Evolutionary conservation across 1,140 invertebrate species (phyloP), one percentile per base, ranked within the genome.

Genomic region (Tetraneura akinire): DNA sequence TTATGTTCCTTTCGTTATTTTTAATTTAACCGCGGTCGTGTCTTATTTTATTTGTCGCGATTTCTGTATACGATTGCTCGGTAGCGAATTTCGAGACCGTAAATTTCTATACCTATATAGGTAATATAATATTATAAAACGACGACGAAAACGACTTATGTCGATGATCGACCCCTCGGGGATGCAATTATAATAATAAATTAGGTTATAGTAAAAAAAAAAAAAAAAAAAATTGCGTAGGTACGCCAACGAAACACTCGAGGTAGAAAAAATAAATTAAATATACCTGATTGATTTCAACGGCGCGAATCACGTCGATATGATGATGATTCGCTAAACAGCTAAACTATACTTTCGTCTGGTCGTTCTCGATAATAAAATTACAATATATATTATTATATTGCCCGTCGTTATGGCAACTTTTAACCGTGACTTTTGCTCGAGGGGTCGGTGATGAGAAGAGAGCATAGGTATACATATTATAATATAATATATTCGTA

Each of bases 371-470:
- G 16, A 60, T 29, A n/a, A n/a, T n/a, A n/a, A n/a, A n/a, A n/a
- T n/a, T n/a, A n/a, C n/a, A n/a, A n/a, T n/a, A n/a, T n/a, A n/a
- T n/a, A n/a, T n/a, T n/a, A n/a, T n/a, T n/a, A n/a, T n/a, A 29
- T 60, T 60, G 3, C 57, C 16, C 26, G 57, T 60, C 57, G 57
- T 60, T 60, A 60, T 60, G 57, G 57, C 23, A 60, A 60, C 23
- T 60, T 13, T 26, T 5, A 16, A 37, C 32, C 21, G 6, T 6
- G 26, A 60, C 23, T 29, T 60, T 29, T 60, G 26, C 26, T 23
- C 26, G 57, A 23, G 57, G 5, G 13, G 6, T 6, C 13, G 5
- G 26, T 18, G 57, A 29, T 60, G 26, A 60, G 16, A 60, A 23
- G 14, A 60, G 16, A 60, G 16, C 26, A 29, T 60, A 26, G 21